Evolutionary conservation across 2,113 vertebrate genomes (phyloP).

Genomic region (Petrocephalus microphthalmus): DNA sequence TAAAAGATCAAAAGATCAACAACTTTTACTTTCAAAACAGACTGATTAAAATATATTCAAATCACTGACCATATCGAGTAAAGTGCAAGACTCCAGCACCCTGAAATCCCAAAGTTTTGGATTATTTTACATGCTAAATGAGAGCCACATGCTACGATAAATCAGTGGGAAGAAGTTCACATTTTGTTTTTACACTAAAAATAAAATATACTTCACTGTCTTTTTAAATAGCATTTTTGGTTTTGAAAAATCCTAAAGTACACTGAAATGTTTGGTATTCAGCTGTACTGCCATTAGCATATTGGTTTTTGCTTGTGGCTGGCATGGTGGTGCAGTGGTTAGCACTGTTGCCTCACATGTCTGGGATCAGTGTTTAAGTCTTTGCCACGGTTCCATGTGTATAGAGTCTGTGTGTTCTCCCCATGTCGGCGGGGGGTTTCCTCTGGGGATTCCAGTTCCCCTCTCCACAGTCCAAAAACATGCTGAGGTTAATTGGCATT

Average conservation of each 20-base stretch:
- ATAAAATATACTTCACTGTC: not conserved
- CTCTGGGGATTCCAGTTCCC: too few relatives aligned
- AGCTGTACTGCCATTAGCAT: not conserved
- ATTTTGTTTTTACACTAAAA: not conserved
- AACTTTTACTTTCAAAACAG: not conserved
- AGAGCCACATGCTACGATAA: not conserved
- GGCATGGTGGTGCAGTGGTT: too few relatives aligned
- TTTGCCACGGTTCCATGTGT: too few relatives aligned
- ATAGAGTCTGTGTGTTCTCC: too few relatives aligned
- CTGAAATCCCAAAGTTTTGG: not conserved
- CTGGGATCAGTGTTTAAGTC: too few relatives aligned
- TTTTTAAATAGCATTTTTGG: not conserved
- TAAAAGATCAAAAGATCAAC: conserved; percentile 8
- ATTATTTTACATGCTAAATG: not conserved
- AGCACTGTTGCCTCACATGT: too few relatives aligned
- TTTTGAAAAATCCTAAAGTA: not conserved
- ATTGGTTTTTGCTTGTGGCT: not conserved
- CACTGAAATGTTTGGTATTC: not conserved
- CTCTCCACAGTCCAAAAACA: too few relatives aligned
- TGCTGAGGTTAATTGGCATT: too few relatives aligned
- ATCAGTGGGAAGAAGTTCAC: not conserved
- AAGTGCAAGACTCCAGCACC: not conserved
- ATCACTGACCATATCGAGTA: not conserved
- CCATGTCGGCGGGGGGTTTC: too few relatives aligned
- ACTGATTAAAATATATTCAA: not conserved